phyloP scores from a whole-genome alignment of 2,888 invertebrate genomes.

The Heliconius charithonia region DNA sequence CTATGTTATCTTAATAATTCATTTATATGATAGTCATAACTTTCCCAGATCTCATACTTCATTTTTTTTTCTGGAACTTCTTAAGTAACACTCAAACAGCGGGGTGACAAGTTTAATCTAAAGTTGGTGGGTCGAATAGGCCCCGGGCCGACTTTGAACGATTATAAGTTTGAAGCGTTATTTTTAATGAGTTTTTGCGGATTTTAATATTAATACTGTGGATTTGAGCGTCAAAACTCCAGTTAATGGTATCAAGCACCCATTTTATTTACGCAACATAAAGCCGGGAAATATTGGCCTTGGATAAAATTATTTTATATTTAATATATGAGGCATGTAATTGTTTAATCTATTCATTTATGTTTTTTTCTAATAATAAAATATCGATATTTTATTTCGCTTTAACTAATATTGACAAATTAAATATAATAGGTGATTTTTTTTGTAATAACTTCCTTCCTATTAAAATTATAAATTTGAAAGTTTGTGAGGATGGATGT shows the following conservation, averaged over 20 bases:
- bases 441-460: too few species aligned
- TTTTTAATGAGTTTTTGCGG: constrained; percentile 77
- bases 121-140: constrained; percentile 68
- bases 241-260: constrained; percentile 45
- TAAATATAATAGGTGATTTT: too few species aligned
- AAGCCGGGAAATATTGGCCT: constrained; percentile 19
- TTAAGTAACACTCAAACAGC: constrained; percentile 52
- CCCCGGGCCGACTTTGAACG: constrained; percentile 63
- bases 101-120: constrained; percentile 79
- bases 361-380: too few species aligned
- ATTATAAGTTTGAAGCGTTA: constrained; percentile 78
- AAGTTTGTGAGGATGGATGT: too few species aligned
- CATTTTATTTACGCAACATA: constrained; percentile 43
- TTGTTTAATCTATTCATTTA: not conserved
- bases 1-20: not conserved
- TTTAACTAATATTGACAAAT: too few species aligned
- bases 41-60: constrained; percentile 31
- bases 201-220: constrained; percentile 69
- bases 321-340: not conserved
- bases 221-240: constrained; percentile 51
- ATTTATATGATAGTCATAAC: constrained; percentile 18
- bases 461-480: too few species aligned
- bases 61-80: constrained; percentile 51
- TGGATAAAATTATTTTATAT: not conserved
- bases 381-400: too few species aligned